Base-by-base conservation (phyloP, 2,888 invertebrate species). In the Sylvicola cinctus region DNA sequence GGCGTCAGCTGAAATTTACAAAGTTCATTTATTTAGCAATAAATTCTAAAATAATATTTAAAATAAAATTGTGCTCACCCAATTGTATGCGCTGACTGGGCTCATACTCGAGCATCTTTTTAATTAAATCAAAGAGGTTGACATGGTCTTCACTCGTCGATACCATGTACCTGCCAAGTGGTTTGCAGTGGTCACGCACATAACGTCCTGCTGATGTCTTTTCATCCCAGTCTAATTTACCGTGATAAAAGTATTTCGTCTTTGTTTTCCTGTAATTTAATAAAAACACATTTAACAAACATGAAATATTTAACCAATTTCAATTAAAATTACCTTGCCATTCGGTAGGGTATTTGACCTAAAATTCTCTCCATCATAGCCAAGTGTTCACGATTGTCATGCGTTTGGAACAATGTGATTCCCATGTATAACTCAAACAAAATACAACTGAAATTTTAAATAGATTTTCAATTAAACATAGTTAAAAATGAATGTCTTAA, bases 291-390 rank as follows among this genome's bases (percentile, higher is more conserved):
- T 42, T 36, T 10, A 36, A 38, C 10, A 12, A 29, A 32, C 4
- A 37, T 35, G 34, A 27, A 14, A 16, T 16, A 30, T 28, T 28
- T 25, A 28, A 4, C 12, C 14, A 53, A 50, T n/a, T n/a, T n/a
- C n/a, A 47, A 45, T 51, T 50, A 51, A 52, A 46, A 55, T 55
- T 60, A 87, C 90, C 93, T 55, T 53, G 58, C 58, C 59, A 58
- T 58, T 42, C 59, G 76, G 63, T 83, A 83, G 34, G 98, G 96
- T 55, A 99, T 77, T 45, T 87, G 78, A 39, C 98, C 96, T 40
- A 98, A 68, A 49, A 98, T 96, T 48, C 95, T 68, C 62, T 99
- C 95, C 98, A 98, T 98, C 96, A 98, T 98, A 45, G 98, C 98
- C 54, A 98, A 71, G 66, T 98, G 98, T 58, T 98, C 98, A 44